A percentile compares a stretch with the other conserved stretches of the same genome.
These are phyloP conservation scores for Galerucella nymphaeae DNA, from an alignment of 2,888 invertebrate genomes.

Conservation along the genomic window DNA sequence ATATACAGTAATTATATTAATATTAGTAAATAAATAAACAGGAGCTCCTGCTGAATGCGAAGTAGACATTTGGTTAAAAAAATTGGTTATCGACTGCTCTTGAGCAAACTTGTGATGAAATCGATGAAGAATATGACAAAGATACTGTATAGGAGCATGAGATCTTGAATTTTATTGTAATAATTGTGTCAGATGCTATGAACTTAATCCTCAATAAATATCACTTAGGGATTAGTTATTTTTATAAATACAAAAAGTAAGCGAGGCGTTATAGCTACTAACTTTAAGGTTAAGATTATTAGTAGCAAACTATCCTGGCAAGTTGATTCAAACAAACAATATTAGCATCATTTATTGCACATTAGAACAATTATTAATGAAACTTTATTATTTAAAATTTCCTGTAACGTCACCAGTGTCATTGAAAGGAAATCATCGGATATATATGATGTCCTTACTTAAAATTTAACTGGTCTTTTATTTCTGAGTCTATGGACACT, in stretches of 20 bases:
- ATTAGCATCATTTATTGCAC: neutral
- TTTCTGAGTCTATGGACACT: neutral
- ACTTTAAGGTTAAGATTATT: neutral
- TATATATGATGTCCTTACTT: slow-evolving; percentile 1
- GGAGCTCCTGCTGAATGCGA: too few relatives aligned
- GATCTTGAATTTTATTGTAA: too few relatives aligned
- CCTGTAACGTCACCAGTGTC: neutral
- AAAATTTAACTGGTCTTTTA: slow-evolving; percentile 8
- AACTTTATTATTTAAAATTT: neutral
- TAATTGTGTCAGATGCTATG: neutral
- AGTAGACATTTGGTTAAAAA: too few relatives aligned
- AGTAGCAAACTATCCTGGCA: neutral
- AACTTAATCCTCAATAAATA: neutral
- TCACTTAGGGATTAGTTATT: neutral
- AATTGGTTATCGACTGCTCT: too few relatives aligned
- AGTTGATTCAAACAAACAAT: neutral
- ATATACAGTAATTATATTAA: too few relatives aligned
- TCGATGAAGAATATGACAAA: too few relatives aligned
- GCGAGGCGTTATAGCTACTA: too few relatives aligned
- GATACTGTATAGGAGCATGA: too few relatives aligned
- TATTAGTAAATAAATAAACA: too few relatives aligned
- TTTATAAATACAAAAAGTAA: slow-evolving; percentile 7
- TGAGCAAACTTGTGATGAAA: too few relatives aligned
- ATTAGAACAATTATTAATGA: neutral
- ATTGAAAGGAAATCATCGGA: slow-evolving; percentile 12